Percentiles rank a stretch among this genome's conserved stretches.
Conservation (phyloP, 2,888 invertebrate genomes). For the Hyalella azteca region DNA sequence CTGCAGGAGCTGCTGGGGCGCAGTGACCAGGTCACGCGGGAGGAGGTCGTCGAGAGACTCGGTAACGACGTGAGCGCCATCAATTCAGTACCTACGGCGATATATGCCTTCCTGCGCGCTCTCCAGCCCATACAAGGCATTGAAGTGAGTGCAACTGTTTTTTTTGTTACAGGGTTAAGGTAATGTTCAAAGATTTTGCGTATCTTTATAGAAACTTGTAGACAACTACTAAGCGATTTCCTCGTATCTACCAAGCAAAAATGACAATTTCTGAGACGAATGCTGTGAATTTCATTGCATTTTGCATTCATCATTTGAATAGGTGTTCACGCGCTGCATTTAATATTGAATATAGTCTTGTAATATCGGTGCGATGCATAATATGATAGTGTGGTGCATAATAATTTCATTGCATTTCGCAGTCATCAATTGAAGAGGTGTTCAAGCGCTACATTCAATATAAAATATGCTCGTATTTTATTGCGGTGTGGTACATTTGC, state of each 20-base stretch:
- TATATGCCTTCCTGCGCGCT: constrained; percentile 72
- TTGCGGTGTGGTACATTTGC: not conserved
- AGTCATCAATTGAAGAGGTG: no score
- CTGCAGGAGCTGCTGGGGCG: constrained; percentile 67
- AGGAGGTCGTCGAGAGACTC: constrained; percentile 67
- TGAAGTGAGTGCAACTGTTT: constrained; percentile 62
- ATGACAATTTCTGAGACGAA: no score
- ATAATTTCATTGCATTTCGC: not conserved
- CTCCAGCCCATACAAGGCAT: constrained; percentile 66
- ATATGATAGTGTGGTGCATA: no score
- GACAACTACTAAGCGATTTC: no score
- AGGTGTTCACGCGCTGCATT: no score
- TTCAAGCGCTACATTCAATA: not conserved
- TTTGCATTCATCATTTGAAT: no score
- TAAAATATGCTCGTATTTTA: not conserved
- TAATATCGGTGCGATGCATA: no score
- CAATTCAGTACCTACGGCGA: constrained; percentile 76
- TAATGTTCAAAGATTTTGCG: not conserved
- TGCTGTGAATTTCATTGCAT: no score
- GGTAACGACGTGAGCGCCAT: constrained; percentile 72
- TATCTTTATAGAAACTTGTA: not conserved
- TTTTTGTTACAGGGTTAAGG: not conserved
- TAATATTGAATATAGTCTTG: no score
- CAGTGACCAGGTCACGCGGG: constrained; percentile 64
- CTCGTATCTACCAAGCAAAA: no score